These are phyloP conservation scores for Acrobasis consociella DNA, from an alignment of 2,888 invertebrate species.

Conservation along the genomic window DNA sequence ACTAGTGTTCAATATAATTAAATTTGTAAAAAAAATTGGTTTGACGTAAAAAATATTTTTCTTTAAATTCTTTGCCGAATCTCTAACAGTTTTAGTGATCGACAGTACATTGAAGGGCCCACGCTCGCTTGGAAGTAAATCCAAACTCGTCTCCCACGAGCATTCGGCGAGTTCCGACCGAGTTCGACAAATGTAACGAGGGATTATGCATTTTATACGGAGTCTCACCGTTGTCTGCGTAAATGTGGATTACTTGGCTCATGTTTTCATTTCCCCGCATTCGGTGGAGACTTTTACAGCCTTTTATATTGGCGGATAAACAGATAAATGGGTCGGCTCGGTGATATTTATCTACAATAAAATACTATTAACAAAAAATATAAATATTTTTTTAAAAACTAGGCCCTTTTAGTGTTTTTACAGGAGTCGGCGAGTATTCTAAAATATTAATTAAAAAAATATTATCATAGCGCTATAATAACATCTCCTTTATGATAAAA, in stretches of 20 bases:
- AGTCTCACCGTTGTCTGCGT: conserved; percentile 76
- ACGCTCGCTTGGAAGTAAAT: conserved; percentile 51
- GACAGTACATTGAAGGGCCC: conserved; percentile 47
- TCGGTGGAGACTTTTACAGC: conserved; percentile 28
- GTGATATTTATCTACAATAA: not conserved
- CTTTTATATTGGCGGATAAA: conserved; percentile 29
- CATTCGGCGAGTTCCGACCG: conserved; percentile 36
- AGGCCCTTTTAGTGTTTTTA: too few relatives aligned
- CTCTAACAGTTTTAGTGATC: conserved; percentile 3
- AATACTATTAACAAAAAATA: not conserved
- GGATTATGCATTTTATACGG: conserved; percentile 76
- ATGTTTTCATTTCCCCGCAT: conserved; percentile 68
- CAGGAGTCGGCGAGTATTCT: too few relatives aligned
- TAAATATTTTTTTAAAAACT: too few relatives aligned
- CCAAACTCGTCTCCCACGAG: conserved; percentile 59
- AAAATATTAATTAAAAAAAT: too few relatives aligned
- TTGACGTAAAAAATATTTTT: too few relatives aligned
- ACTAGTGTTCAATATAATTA: too few relatives aligned
- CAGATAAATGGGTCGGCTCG: conserved; percentile 28
- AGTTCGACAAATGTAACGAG: conserved; percentile 28
- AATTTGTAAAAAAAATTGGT: too few relatives aligned
- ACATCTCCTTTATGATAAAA: too few relatives aligned
- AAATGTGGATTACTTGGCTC: conserved; percentile 76
- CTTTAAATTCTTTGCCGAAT: not conserved
- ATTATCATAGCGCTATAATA: too few relatives aligned